Evolutionary conservation across 2,113 vertebrate genomes (phyloP), one percentile per base, ranked within the genome.

Genomic region (Athene noctua): DNA sequence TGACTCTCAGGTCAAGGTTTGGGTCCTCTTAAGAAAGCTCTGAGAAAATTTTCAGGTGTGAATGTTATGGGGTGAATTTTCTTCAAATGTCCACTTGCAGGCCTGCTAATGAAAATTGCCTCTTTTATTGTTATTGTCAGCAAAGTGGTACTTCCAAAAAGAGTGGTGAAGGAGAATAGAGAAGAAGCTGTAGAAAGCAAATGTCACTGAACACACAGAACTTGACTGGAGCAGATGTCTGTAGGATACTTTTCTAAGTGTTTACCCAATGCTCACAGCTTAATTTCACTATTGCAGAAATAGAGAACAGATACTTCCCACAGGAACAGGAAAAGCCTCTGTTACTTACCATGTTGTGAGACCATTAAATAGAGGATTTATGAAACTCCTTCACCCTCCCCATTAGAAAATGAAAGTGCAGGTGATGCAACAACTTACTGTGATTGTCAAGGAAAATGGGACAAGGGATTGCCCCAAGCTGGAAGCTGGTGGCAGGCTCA

Each of bases 251-350:
- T 71, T 62, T 47, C 40, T 63, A 42, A 22, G 51, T 54, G 57
- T 57, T 88, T 67, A 42, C 5, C 6, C 68, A 19, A 2, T 57
- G 10, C 51, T 92, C 38, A 77, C 29, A 90, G 22, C 26, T 44
- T 40, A 62, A 79, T 62, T 88, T 86, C 51, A 49, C 15, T 75
- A 10, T 40, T 90, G 63, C 58, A 93, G 71, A 84, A 88, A 75
- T 63, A 71, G 68, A 84, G 62, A 91, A 68, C 65, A 93, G 61
- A 71, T 49, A 84, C 83, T 84, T 94, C 77, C 36, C 57, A 72
- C 40, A 94, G 68, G 83, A 92, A 59, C 49, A 89, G 27, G 49
- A 91, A 71, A 94, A 85, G 32, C 30, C 59, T 80, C 51, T 30
- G 29, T 47, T 46, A 42, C 63, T 88, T 90, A 44, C 25, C 7